phyloP scores from a whole-genome alignment of 1,140 invertebrate species.

The Homalodisca vitripennis region DNA sequence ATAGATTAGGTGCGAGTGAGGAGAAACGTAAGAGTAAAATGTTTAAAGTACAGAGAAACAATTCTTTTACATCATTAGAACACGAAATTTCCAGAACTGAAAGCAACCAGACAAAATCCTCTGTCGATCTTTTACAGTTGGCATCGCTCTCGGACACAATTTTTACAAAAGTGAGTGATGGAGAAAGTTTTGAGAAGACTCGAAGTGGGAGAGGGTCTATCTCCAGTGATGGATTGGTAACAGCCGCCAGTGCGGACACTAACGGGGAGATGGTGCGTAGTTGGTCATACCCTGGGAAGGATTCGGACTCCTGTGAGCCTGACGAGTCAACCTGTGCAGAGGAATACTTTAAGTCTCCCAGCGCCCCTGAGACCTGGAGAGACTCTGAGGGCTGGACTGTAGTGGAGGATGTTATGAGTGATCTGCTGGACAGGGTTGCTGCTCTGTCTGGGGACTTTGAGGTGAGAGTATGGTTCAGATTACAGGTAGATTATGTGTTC shows the following conservation, averaged over 20 bases:
- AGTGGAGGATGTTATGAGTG: conserved; percentile 57
- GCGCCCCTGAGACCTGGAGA: background rate
- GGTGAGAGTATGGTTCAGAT: no score
- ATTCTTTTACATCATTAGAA: conserved; percentile 39
- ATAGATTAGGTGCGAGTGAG: conserved; percentile 13
- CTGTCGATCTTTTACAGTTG: conserved; percentile 40
- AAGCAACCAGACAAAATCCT: conserved; percentile 36
- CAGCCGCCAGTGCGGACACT: conserved; percentile 17
- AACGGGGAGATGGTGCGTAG: conserved; percentile 40
- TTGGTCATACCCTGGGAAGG: conserved; percentile 42
- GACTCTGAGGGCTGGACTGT: conserved; percentile 39
- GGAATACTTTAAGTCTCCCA: conserved; percentile 54
- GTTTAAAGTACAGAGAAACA: conserved; percentile 31
- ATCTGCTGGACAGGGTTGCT: conserved; percentile 55
- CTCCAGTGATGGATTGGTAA: conserved; percentile 35
- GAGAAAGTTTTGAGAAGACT: conserved; percentile 34
- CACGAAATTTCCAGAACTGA: conserved; percentile 34
- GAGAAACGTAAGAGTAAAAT: conserved; percentile 18
- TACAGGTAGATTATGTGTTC: no score
- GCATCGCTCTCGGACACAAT: conserved; percentile 38
- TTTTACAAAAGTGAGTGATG: conserved; percentile 42
- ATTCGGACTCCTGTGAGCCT: conserved; percentile 32
- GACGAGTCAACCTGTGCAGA: conserved; percentile 59
- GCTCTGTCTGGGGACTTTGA: conserved; percentile 34
- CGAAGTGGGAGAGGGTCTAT: conserved; percentile 34